These are phyloP conservation scores for human DNA, from an alignment of 2,113 vertebrate genomes.

Conservation along the genomic window GRCh38 chr2:191064001-191064500, in stretches of 20 bases:
- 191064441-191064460: constrained; percentile 11
- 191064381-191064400: neutral
- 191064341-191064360: neutral
- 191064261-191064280: neutral
- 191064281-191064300: neutral
- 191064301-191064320: neutral
- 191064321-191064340: neutral
- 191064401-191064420: neutral
- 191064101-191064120: neutral
- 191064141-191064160: neutral
- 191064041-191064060: neutral
- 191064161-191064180: neutral
- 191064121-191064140: neutral
- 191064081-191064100: neutral
- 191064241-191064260: neutral
- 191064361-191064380: neutral
- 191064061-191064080: neutral
- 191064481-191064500: neutral
- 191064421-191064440: neutral
- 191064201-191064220: neutral
- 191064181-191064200: neutral
- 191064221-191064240: neutral
- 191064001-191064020: constrained; percentile 17
- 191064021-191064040: neutral
- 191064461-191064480: neutral